Base-by-base conservation (phyloP, 1,140 invertebrate species). In the Charaxes varanes region DNA sequence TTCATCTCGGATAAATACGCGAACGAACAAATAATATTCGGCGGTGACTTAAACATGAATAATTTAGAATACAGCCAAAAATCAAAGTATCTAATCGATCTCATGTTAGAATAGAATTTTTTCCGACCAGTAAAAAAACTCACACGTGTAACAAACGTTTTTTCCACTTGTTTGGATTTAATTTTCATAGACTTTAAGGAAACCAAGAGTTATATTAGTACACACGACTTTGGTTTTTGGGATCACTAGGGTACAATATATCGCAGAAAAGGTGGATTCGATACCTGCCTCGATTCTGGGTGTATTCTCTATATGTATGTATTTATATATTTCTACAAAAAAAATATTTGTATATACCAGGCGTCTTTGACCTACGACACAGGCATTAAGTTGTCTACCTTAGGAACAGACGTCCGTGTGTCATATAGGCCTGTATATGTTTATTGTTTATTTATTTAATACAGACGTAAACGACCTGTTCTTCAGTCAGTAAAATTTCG, bases 91-190 rank as follows among this genome's bases (percentile, higher is more conserved):
- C 22, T 46, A 15, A 5, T 40, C 33, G 14, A 46, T 8, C 21
- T 38, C 15, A 46, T 46, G 43, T 27, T 46, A 22, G 43, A 46
- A 28, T 41, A 41, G 13, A 48, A 48, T 2, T 53, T 44, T 27
- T 22, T 2, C 2, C 51, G 49, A 54, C 33, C 48, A 11, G 33
- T 48, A 17, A 48, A 48, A 23, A 6, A 19, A 40, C 38, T 43
- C 2, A 53, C 50, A 13, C 38, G 35, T 6, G 11, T 53, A 7
- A 43, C 45, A 7, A 15, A 22, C 10, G 32, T 26, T 12, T 35
- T 13, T 6, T 34, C 43, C 10, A 40, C 50, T 21, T 53, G 43
- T 16, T 10, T 53, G 21, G 50, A 53, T 30, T 15, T 47, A 28
- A 43, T 53, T 10, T 53, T 47, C 31, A 43, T 44, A 5, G 43